phyloP scores from a whole-genome alignment of 2,113 vertebrate species.

The Nestor notabilis region DNA sequence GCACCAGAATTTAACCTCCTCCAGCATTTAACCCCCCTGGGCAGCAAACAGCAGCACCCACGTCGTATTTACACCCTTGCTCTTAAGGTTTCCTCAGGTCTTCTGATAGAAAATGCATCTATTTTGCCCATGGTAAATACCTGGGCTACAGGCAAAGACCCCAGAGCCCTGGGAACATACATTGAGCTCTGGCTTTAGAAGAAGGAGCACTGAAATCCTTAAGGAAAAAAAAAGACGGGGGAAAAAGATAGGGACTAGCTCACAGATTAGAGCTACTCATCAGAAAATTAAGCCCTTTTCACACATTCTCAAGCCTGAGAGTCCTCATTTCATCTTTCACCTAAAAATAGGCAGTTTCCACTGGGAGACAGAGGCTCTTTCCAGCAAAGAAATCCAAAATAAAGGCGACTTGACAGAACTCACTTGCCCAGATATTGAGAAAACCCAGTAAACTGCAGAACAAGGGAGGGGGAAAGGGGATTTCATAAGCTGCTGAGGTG shows the following conservation, averaged over 20 bases:
- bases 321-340: background rate
- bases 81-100: background rate
- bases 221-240: rapidly evolving
- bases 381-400: background rate
- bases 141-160: background rate
- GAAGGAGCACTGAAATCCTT: background rate
- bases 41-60: background rate
- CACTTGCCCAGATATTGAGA: background rate
- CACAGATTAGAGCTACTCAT: background rate
- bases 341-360: background rate
- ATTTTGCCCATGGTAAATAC: background rate
- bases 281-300: background rate
- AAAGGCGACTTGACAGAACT: background rate
- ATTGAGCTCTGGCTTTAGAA: background rate
- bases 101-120: background rate
- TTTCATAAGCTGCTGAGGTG: background rate
- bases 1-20: background rate
- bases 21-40: background rate
- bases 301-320: background rate
- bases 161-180: background rate
- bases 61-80: background rate
- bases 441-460: background rate
- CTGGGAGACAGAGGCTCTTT: background rate
- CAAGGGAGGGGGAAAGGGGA: background rate
- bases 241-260: rapidly evolving